Percentiles rank a stretch among this genome's conserved stretches.
phyloP scores from a whole-genome alignment of 2,113 vertebrate genomes.

The Ceyx margarethae region DNA sequence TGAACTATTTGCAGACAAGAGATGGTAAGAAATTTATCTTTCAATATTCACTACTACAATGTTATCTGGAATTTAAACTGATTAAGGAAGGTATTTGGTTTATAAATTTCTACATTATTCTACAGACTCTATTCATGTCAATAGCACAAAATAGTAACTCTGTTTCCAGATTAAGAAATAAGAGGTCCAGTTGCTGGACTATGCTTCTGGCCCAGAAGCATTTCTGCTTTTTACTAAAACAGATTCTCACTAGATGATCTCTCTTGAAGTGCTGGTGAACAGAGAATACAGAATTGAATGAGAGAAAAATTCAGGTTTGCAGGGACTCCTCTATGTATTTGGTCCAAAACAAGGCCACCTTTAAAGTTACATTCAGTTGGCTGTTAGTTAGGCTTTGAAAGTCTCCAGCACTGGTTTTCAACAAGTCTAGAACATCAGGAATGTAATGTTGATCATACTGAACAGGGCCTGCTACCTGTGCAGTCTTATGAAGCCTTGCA shows the following conservation, averaged over 20 bases:
- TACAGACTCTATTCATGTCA: not conserved
- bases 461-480: not conserved
- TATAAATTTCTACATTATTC: not conserved
- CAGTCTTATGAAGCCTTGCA: not conserved
- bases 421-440: not conserved
- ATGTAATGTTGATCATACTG: not conserved
- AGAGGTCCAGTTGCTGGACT: not conserved
- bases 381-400: not conserved
- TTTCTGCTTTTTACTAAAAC: not conserved
- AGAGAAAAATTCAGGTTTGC: not conserved
- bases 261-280: not conserved
- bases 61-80: not conserved
- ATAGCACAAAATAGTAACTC: not conserved
- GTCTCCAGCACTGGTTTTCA: not conserved
- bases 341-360: not conserved
- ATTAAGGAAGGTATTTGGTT: not conserved
- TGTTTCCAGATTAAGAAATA: not conserved
- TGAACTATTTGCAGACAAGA: not conserved
- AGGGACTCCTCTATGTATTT: not conserved
- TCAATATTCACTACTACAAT: not conserved
- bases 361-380: not conserved
- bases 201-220: not conserved
- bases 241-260: not conserved
- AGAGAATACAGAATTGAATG: not conserved
- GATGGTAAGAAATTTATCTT: constrained; percentile 12